Conservation (phyloP, 2,113 vertebrate genomes). For the Stegostoma tigrinum region DNA sequence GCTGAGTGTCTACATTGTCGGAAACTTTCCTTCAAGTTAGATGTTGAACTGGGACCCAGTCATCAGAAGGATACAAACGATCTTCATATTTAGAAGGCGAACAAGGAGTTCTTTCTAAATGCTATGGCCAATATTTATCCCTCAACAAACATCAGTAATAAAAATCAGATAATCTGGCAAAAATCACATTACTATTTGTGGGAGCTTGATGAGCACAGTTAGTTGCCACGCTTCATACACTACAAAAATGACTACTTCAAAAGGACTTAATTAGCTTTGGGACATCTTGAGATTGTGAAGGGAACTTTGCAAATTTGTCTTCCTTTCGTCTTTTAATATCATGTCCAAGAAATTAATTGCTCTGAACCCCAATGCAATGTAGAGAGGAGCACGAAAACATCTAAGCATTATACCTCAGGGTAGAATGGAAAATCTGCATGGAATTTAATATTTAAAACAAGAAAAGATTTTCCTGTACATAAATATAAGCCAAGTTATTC, state of each 20-base stretch:
- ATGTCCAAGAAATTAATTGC: neutral
- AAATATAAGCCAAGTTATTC: neutral
- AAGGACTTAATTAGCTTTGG: neutral
- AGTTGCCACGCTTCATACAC: neutral
- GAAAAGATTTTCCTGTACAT: neutral
- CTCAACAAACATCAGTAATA: neutral
- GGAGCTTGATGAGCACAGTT: neutral
- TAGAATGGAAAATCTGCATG: neutral
- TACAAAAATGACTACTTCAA: neutral
- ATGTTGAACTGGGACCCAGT: neutral
- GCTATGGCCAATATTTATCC: neutral
- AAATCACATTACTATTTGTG: neutral
- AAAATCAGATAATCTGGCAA: neutral
- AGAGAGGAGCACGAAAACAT: neutral
- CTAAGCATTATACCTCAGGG: neutral
- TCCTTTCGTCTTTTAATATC: neutral
- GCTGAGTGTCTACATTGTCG: neutral
- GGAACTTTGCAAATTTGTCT: neutral
- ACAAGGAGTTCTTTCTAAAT: neutral
- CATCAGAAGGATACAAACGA: neutral
- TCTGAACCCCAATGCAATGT: neutral
- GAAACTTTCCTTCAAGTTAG: neutral
- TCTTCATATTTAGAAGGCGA: neutral
- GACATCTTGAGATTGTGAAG: neutral
- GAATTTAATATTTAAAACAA: neutral